phyloP scores from a whole-genome alignment of 92 coral and sea anemone species.

The Galaxea fascicularis region DNA sequence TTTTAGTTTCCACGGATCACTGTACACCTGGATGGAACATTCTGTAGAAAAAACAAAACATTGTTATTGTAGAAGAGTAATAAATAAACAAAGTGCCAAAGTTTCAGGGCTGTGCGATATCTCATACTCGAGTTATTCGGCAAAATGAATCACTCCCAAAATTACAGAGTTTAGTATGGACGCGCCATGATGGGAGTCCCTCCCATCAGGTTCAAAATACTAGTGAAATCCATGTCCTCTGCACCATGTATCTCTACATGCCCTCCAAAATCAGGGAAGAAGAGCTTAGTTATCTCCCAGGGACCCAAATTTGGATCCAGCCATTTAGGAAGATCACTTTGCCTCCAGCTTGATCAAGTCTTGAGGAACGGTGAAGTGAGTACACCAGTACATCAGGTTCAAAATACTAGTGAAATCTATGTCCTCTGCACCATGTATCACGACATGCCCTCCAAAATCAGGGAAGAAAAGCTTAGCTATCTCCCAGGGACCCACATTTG shows the following conservation, averaged over 20 bases:
- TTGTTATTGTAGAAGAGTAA: not conserved
- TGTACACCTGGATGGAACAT: conserved; percentile 15
- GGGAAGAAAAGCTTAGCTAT: not conserved
- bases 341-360: conserved; percentile 60
- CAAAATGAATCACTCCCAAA: no score
- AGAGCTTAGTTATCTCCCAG: conserved; percentile 7
- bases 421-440: not conserved
- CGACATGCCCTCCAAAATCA: conserved; percentile 21
- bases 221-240: conserved; percentile 27
- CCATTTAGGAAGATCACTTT: conserved; percentile 60
- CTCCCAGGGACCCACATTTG: conserved; percentile 46
- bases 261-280: conserved; percentile 23
- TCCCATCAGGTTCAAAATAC: conserved; percentile 77
- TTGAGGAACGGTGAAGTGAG: conserved; percentile 55
- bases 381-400: conserved; percentile 71
- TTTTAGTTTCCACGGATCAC: conserved; percentile 44
- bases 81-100: no score
- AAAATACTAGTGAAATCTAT: conserved; percentile 63
- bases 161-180: no score
- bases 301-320: conserved; percentile 43
- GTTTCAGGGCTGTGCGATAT: no score
- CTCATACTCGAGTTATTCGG: no score
- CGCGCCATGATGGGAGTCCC: conserved; percentile 66
- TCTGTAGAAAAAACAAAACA: not conserved
- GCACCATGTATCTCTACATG: not conserved